Conservation (phyloP, 2,888 invertebrate species). For the Euclidia mi region DNA sequence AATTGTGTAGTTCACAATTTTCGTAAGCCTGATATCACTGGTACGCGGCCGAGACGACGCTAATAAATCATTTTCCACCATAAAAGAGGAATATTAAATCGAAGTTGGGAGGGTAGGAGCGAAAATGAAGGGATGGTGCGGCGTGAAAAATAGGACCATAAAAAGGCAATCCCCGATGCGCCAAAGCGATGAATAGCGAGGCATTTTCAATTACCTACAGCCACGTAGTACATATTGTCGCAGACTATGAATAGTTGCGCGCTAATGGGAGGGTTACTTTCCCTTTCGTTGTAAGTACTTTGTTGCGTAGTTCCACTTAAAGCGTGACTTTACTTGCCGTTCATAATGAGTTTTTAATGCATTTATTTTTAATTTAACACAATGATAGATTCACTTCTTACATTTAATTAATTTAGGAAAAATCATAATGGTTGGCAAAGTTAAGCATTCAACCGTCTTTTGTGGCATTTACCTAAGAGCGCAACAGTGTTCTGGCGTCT, state of each 20-base stretch:
- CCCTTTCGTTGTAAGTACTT: no score
- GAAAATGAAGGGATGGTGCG: constrained; percentile 67
- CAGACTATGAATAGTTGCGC: constrained; percentile 5
- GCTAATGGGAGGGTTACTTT: background rate
- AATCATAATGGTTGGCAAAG: no score
- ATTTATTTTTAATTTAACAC: no score
- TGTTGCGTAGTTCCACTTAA: background rate
- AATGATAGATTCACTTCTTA: no score
- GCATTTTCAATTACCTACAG: constrained; percentile 74
- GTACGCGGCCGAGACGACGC: constrained; percentile 61
- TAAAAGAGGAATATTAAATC: constrained; percentile 84
- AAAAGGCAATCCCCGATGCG: constrained; percentile 79
- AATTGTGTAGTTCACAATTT: constrained; percentile 58
- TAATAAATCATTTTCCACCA: constrained; percentile 81
- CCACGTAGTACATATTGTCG: constrained; percentile 37
- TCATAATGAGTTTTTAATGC: no score
- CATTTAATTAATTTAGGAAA: no score
- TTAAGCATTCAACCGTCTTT: no score
- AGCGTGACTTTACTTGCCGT: no score
- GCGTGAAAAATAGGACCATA: constrained; percentile 83
- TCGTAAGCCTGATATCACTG: constrained; percentile 69
- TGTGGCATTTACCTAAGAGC: no score
- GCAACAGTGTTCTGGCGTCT: no score
- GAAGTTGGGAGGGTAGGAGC: constrained; percentile 70
- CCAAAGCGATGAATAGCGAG: constrained; percentile 74